Percentiles rank a stretch among this genome's conserved stretches.
Evolutionary conservation across 2,797 vertebrate species (phyloP).

Genomic region (Takifugu rubripes): DNA sequence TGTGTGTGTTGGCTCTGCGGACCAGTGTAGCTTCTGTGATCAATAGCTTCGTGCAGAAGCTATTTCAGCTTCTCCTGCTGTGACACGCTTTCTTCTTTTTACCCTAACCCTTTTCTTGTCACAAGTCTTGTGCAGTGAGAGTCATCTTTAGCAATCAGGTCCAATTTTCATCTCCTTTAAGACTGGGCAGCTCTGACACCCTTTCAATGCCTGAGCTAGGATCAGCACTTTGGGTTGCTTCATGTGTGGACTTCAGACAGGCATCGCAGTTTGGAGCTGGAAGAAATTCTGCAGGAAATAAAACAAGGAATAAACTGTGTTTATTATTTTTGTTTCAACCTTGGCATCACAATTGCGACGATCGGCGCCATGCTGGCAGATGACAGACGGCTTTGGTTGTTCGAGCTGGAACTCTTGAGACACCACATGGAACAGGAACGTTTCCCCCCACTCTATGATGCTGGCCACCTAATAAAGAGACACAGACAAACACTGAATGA

Average conservation of each 20-base stretch:
- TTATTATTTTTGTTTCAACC: slow-evolving; percentile 66
- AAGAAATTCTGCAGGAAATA: slow-evolving; percentile 6
- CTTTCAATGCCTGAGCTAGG: background rate
- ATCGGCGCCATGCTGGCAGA: slow-evolving; percentile 94
- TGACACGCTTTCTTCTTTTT: slow-evolving; percentile 1
- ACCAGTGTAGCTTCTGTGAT: slow-evolving; percentile 14
- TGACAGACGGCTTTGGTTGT: slow-evolving; percentile 88
- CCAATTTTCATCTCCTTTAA: background rate
- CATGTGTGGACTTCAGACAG: slow-evolving; percentile 1
- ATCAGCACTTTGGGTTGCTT: background rate
- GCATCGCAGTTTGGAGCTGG: slow-evolving; percentile 5
- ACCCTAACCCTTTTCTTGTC: too few relatives aligned
- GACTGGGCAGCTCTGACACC: background rate
- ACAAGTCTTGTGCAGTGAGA: too few relatives aligned
- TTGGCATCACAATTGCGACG: slow-evolving; percentile 91
- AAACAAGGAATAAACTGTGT: slow-evolving; percentile 6
- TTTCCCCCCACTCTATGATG: slow-evolving; percentile 92
- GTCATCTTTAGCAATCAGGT: background rate
- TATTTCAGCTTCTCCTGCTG: slow-evolving; percentile 7
- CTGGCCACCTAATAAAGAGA: slow-evolving; percentile 78
- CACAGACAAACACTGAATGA: too few relatives aligned
- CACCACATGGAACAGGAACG: slow-evolving; percentile 90
- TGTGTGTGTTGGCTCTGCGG: background rate
- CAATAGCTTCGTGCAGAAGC: slow-evolving; percentile 6
- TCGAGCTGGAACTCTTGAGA: slow-evolving; percentile 95